Conservation (phyloP, 2,113 vertebrate genomes). For the Smithornis capensis region DNA sequence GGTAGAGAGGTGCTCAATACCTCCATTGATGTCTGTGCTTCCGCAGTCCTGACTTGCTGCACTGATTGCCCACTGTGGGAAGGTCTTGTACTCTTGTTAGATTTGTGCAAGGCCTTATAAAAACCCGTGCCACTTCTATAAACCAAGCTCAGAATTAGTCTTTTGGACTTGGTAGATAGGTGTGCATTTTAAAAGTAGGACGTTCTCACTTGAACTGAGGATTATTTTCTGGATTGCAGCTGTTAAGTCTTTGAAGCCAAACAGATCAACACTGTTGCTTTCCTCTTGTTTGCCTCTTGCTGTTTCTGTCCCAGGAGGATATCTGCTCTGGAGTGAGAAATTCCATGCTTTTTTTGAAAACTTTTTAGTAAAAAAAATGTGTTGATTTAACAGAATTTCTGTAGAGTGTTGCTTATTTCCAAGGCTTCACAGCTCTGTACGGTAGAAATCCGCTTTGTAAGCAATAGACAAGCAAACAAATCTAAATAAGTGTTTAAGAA, state of each 20-base stretch:
- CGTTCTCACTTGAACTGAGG: neutral
- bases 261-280: neutral
- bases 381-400: slow-evolving; percentile 21
- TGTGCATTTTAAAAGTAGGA: neutral
- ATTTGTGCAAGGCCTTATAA: neutral
- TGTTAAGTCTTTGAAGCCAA: neutral
- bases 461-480: slow-evolving; percentile 18
- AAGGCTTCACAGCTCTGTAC: slow-evolving; percentile 16
- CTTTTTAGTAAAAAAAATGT: neutral
- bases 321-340: neutral
- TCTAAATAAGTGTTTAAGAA: slow-evolving; percentile 28
- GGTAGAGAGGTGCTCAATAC: neutral
- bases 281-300: slow-evolving; percentile 7
- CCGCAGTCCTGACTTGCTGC: neutral
- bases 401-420: neutral
- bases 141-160: neutral
- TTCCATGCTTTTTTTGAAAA: neutral
- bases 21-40: neutral
- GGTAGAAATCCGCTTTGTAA: neutral
- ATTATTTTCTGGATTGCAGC: neutral
- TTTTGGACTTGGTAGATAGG: neutral
- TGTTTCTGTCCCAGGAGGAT: slow-evolving; percentile 32
- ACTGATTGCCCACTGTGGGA: neutral
- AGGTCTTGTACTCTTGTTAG: neutral
- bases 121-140: neutral